A percentile compares a stretch with the other conserved stretches of the same genome.
Conservation (phyloP, 2,888 invertebrate species). For the Melinaea marsaeus region DNA sequence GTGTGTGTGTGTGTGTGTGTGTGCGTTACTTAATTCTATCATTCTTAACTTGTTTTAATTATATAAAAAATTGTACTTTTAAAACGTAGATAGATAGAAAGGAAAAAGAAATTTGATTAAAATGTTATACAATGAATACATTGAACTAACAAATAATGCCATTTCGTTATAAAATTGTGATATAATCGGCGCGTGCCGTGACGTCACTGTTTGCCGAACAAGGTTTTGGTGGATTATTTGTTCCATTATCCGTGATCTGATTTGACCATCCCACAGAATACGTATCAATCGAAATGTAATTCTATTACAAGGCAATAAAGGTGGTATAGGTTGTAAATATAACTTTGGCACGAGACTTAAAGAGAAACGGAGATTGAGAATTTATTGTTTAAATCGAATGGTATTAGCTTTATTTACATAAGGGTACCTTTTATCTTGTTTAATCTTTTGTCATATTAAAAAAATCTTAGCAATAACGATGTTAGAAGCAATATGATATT, state of each 20-base stretch:
- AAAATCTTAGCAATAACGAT: not conserved
- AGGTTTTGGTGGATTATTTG: slow-evolving; percentile 17
- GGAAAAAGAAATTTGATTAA: not conserved
- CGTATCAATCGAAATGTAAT: slow-evolving; percentile 4
- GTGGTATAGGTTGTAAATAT: not conserved
- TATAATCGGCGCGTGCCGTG: not conserved
- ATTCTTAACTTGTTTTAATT: too few species aligned
- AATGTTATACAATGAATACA: not conserved
- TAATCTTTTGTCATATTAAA: not conserved
- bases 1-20: too few species aligned
- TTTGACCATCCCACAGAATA: slow-evolving; percentile 7
- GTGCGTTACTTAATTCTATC: too few species aligned
- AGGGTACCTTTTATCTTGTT: not conserved
- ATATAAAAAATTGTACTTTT: too few species aligned
- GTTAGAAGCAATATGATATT: not conserved
- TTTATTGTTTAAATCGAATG: slow-evolving; percentile 7
- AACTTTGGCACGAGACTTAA: slow-evolving; percentile 7
- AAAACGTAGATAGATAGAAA: too few species aligned
- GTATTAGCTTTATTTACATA: slow-evolving; percentile 4
- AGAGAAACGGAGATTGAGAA: slow-evolving; percentile 8
- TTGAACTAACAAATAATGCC: not conserved
- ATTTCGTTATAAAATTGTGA: not conserved
- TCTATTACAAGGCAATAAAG: slow-evolving; percentile 8
- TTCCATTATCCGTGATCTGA: slow-evolving; percentile 17
- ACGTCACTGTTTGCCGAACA: slow-evolving; percentile 11